Percentiles rank a stretch among this genome's conserved stretches.
phyloP scores from a whole-genome alignment of 92 coral and sea anemone genomes.

The Parazoanthus swiftii region DNA sequence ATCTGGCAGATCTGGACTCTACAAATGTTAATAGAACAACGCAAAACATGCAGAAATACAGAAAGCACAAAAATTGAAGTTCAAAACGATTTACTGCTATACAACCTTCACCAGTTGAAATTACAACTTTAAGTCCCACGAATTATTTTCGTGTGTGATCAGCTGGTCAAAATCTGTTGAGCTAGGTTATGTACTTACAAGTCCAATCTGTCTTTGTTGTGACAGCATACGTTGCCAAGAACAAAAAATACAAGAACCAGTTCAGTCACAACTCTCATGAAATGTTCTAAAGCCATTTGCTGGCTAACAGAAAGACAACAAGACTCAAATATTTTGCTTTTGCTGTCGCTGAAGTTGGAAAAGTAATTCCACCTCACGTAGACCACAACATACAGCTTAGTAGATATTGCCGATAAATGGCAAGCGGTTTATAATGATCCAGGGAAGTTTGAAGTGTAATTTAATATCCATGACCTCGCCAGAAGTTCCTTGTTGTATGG shows the following conservation, averaged over 20 bases:
- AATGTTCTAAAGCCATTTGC: slow-evolving; percentile 12
- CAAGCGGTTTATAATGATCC: background rate
- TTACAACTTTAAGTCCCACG: background rate
- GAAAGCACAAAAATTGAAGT: background rate
- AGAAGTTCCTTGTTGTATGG: slow-evolving; percentile 7
- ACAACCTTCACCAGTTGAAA: background rate
- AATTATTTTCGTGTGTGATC: background rate
- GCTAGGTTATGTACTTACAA: slow-evolving; percentile 36
- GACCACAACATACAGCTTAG: background rate
- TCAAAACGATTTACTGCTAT: background rate
- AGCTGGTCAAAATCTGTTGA: background rate
- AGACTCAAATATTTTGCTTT: background rate
- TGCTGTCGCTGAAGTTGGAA: background rate
- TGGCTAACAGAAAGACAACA: background rate
- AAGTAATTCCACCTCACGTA: background rate
- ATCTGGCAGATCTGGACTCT: background rate
- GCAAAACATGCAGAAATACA: background rate
- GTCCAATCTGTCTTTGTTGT: slow-evolving; percentile 8
- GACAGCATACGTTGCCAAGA: slow-evolving; percentile 25
- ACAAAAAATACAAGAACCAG: slow-evolving; percentile 13
- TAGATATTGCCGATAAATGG: slow-evolving; percentile 5
- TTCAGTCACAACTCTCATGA: background rate
- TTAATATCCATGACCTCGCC: background rate
- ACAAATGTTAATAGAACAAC: background rate
- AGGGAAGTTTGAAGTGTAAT: slow-evolving; percentile 16